phyloP scores from a whole-genome alignment of 2,113 vertebrate species.

The Hiodon alosoides region DNA sequence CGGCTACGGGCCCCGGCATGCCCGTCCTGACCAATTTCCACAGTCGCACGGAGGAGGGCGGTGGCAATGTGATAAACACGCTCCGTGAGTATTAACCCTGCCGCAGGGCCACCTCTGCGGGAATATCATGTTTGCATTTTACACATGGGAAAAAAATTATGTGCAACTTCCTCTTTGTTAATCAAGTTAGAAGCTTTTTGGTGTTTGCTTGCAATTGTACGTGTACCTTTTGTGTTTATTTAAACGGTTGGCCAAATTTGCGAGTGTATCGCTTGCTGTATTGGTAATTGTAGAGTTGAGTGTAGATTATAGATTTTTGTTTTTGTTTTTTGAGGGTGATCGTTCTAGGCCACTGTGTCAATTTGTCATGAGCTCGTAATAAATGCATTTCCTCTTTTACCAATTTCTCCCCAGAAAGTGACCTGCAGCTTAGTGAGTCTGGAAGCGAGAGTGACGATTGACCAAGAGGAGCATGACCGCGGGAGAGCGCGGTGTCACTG shows the following conservation, averaged over 20 bases:
- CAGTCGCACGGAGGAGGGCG: slow-evolving; percentile 62
- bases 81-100: slow-evolving; percentile 75
- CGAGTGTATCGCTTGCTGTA: too few species aligned
- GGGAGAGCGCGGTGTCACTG: not conserved
- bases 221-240: too few species aligned
- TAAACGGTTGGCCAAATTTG: too few species aligned
- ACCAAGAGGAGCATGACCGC: slow-evolving; percentile 26
- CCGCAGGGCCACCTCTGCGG: too few species aligned
- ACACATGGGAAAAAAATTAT: not conserved
- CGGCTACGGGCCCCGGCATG: slow-evolving; percentile 48
- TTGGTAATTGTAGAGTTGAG: too few species aligned
- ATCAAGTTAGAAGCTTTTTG: too few species aligned
- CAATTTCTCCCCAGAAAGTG: slow-evolving; percentile 75
- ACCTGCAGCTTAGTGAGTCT: slow-evolving; percentile 95
- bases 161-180: too few species aligned
- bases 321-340: too few species aligned
- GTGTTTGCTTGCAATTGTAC: too few species aligned
- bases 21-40: slow-evolving; percentile 52
- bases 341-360: too few species aligned
- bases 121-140: not conserved
- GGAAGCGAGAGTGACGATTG: slow-evolving; percentile 91
- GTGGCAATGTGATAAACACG: slow-evolving; percentile 78
- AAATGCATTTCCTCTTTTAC: slow-evolving; percentile 23
- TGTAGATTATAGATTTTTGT: too few species aligned
- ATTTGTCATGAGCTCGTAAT: too few species aligned